Evolutionary conservation across 1,140 invertebrate genomes (phyloP).

Genomic region (Mylabris phalerata): DNA sequence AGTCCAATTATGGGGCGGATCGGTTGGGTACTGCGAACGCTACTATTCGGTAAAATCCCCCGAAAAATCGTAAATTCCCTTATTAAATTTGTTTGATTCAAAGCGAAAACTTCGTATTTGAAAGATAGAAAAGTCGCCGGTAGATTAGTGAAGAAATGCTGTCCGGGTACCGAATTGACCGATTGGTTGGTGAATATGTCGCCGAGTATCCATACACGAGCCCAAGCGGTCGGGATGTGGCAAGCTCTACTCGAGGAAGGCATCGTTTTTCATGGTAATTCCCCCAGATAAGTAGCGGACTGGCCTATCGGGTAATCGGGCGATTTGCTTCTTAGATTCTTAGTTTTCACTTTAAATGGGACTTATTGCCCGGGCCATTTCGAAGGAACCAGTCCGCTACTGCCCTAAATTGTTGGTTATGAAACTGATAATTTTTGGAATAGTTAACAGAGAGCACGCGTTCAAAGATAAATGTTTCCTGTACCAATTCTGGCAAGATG

Average conservation of each 20-base stretch:
- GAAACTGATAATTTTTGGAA: too few relatives aligned
- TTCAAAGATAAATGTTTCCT: constrained; percentile 81
- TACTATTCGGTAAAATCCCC: constrained; percentile 53
- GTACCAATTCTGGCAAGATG: constrained; percentile 73
- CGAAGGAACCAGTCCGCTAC: too few relatives aligned
- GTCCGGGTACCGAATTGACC: constrained; percentile 63
- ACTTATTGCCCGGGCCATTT: too few relatives aligned
- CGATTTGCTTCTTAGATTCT: background rate
- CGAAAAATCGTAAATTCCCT: too few relatives aligned
- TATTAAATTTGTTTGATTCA: constrained; percentile 36
- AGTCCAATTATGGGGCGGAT: constrained; percentile 58
- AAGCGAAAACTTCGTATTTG: constrained; percentile 47
- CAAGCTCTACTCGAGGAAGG: constrained; percentile 79
- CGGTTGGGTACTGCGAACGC: constrained; percentile 62
- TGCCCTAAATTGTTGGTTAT: too few relatives aligned
- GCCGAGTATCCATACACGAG: constrained; percentile 52
- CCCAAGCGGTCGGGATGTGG: constrained; percentile 75
- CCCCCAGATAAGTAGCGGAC: background rate
- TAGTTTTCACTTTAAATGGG: too few relatives aligned
- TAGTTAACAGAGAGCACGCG: constrained; percentile 71
- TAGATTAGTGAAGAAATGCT: constrained; percentile 51
- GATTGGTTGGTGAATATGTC: constrained; percentile 65
- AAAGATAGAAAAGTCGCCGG: constrained; percentile 53
- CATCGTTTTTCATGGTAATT: constrained; percentile 67
- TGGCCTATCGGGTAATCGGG: background rate